Evolutionary conservation across 2,888 invertebrate genomes (phyloP), one percentile per base, ranked within the genome.

Genomic region (Plebejus argus): DNA sequence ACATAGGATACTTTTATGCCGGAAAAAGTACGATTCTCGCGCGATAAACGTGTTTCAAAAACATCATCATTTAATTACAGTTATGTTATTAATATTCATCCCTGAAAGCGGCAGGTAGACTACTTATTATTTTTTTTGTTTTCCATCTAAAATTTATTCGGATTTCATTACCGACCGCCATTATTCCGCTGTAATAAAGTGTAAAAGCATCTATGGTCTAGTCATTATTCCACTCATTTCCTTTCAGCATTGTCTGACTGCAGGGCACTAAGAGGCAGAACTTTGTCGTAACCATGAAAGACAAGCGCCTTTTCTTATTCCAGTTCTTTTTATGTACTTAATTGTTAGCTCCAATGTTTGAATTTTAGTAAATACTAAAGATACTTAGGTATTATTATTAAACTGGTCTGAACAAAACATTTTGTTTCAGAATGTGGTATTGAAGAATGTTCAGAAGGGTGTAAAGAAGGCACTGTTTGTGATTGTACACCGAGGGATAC

Each of bases 361-460:
- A 35, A 35, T 35, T 35, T 35, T 8, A 35, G 35, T 35, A 35
- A 35, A 35, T 35, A 35, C 35, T 35, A 35, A 35, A 35, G 7
- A 0, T 35, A 35, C 35, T 35, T 6, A n/a, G n/a, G n/a, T n/a
- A n/a, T n/a, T n/a, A 35, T 0, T 35, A 6, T 35, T 35, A 6
- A 0, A 35, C 5, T 0, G 35, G 45, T 45, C 10, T 45, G 1
- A 39, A 61, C 10, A 23, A 0, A 23, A 20, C 23, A 23, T 23
- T 61, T 61, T 82, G 75, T 78, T 79, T 3, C 79, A 94, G 93
- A 91, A 80, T 94, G 93, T 80, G 91, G 90, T 1, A 87, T 91
- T 78, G 91, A 90, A 84, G 93, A 94, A 84, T 93, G 93, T 80
- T 85, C 89, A 8, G 91, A 90, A 71, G 87, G 88, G 10, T 94